Evolutionary conservation across 2,888 invertebrate genomes (phyloP), one percentile per base, ranked within the genome.

Genomic region (Apeira syringaria): DNA sequence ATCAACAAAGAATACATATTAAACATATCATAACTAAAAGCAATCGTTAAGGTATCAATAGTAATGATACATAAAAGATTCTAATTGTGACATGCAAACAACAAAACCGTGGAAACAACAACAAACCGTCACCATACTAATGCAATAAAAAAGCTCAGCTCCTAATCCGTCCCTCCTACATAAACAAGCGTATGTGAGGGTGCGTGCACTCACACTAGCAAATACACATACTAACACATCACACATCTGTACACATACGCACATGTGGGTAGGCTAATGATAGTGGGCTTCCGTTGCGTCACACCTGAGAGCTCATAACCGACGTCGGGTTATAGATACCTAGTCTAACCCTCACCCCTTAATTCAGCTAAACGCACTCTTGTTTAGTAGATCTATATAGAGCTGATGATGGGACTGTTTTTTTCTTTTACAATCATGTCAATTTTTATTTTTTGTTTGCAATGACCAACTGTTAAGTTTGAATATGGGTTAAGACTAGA

Each of bases 301-400:
- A 90, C 90, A 90, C 90, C 90, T 90, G 90, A 90, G 87, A 75
- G 87, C 78, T 50, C 72, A 66, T 84, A 90, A 90, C 90, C 90
- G 90, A 78, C 90, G 78, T 76, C 81, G 82, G 76, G 78, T 74
- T 80, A 80, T 81, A 76, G 83, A 80, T 83, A 82, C 84, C 77
- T 68, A 73, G 68, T 60, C 72, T 49, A 76, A 77, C 86, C 83
- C 82, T 68, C 67, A 73, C 74, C 80, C 78, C 79, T 83, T 84
- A 81, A 80, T 80, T 71, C 80, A 71, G 72, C 69, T 67, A 61
- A 62, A 74, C 74, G 74, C 74, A 71, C 64, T 68, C 54, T 57
- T 56, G 53, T 47, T 44, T 47, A 53, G 50, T 52, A 50, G 53
- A 65, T 59, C 39, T 56, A 37, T 60, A 65, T 59, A 55, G 80